Evolutionary conservation across 2,888 invertebrate genomes (phyloP).

Genomic region (Andrena marginata): DNA sequence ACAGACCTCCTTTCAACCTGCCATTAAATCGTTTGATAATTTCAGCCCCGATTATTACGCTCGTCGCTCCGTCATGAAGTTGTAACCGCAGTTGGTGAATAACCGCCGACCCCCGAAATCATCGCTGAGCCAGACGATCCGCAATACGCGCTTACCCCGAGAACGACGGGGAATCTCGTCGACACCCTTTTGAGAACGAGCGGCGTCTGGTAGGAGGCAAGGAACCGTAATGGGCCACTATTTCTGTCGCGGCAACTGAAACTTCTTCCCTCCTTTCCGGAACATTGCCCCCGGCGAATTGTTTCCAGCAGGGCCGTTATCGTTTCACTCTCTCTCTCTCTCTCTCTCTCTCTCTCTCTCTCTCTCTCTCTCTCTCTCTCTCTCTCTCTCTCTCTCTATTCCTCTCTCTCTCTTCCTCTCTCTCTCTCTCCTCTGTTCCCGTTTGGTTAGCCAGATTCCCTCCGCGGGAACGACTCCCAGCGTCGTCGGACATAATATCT

Average conservation of each 20-base stretch:
- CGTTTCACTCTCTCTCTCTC: slow-evolving; percentile 47
- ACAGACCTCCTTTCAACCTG: background rate
- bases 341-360: slow-evolving; percentile 2
- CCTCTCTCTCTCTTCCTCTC: too few species aligned
- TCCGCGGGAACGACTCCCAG: slow-evolving; percentile 43
- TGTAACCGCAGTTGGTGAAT: slow-evolving; percentile 17
- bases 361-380: slow-evolving; percentile 16
- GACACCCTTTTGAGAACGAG: slow-evolving; percentile 62
- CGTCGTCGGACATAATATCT: slow-evolving; percentile 63
- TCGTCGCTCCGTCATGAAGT: background rate
- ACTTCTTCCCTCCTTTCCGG: slow-evolving; percentile 73
- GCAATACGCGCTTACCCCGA: background rate
- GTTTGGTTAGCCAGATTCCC: slow-evolving; percentile 27
- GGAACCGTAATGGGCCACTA: slow-evolving; percentile 67
- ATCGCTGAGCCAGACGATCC: slow-evolving; percentile 9
- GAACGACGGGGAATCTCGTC: slow-evolving; percentile 43
- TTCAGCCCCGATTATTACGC: too few species aligned
- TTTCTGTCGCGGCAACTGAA: slow-evolving; percentile 71
- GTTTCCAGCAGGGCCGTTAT: slow-evolving; percentile 70
- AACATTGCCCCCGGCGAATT: slow-evolving; percentile 72
- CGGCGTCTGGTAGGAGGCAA: slow-evolving; percentile 41
- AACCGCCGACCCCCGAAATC: slow-evolving; percentile 41
- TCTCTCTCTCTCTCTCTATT: background rate
- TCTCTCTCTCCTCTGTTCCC: background rate
- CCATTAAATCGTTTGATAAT: too few species aligned